phyloP scores from a whole-genome alignment of 2,888 invertebrate genomes.

The Melanophora roralis region DNA sequence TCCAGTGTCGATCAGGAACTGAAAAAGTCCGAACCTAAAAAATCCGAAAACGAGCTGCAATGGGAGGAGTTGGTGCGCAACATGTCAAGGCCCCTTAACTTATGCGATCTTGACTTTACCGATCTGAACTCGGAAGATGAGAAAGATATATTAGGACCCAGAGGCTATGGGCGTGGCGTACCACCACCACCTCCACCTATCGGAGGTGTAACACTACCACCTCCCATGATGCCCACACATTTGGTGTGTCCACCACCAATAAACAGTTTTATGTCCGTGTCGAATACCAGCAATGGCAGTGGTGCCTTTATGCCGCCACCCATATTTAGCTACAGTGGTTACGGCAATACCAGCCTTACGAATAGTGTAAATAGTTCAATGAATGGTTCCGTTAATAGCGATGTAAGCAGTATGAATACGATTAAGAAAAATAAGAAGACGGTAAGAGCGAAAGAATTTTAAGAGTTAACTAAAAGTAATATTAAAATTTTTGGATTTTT shows the following conservation, averaged over 20 bases:
- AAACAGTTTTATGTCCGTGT: conserved; percentile 72
- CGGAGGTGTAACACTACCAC: conserved; percentile 77
- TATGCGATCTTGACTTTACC: conserved; percentile 97
- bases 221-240: conserved; percentile 77
- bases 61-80: conserved; percentile 94
- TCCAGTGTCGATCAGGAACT: conserved; percentile 84
- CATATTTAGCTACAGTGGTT: conserved; percentile 76
- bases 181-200: conserved; percentile 90
- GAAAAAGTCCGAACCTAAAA: conserved; percentile 85
- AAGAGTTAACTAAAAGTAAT: not conserved
- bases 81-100: conserved; percentile 85
- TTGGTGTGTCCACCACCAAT: conserved; percentile 77
- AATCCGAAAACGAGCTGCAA: conserved; percentile 94
- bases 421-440: conserved; percentile 95
- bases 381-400: conserved; percentile 74
- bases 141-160: conserved; percentile 85
- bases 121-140: conserved; percentile 94
- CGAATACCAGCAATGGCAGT: conserved; percentile 70
- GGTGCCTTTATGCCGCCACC: conserved; percentile 78
- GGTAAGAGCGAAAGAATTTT: too few relatives aligned
- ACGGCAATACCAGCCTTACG: conserved; percentile 70
- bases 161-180: conserved; percentile 82
- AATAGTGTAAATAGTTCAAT: conserved; percentile 74
- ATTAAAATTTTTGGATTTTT: not conserved
- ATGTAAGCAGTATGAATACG: conserved; percentile 73